Conservation (phyloP, 2,888 invertebrate species). For the Epirrhoe alternata region DNA sequence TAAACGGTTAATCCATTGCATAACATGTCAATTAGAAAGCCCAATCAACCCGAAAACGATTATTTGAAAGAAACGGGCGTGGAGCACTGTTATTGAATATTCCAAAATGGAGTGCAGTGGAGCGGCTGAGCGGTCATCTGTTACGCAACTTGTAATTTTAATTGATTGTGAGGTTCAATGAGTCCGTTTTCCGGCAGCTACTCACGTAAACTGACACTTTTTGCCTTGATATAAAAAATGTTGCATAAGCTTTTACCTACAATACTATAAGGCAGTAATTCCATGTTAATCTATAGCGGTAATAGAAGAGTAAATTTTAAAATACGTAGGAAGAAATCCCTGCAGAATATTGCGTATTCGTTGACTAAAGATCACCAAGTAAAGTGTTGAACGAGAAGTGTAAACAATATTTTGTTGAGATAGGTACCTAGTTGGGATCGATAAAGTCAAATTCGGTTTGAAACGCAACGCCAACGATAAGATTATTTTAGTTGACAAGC, state of each 20-base stretch:
- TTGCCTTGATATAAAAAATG: neutral
- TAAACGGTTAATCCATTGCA: conserved; percentile 23
- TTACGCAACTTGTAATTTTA: conserved; percentile 47
- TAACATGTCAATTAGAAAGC: conserved; percentile 31
- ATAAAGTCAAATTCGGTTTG: no score
- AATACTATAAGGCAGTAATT: neutral
- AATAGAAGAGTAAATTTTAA: no score
- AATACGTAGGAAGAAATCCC: no score
- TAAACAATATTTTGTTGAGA: no score
- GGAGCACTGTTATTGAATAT: conserved; percentile 33
- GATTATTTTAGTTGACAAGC: no score
- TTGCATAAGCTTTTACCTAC: neutral
- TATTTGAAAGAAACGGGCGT: conserved; percentile 36
- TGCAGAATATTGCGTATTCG: no score
- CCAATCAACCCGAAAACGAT: conserved; percentile 37
- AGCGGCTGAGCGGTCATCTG: conserved; percentile 46
- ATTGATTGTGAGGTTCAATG: conserved; percentile 42
- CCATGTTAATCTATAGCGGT: no score
- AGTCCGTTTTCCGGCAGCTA: conserved; percentile 29
- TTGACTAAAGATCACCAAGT: no score
- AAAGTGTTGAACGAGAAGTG: no score
- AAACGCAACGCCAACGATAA: no score
- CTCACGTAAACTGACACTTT: conserved; percentile 16
- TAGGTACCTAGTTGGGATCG: no score
- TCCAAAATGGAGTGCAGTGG: conserved; percentile 42